phyloP scores from a whole-genome alignment of 2,113 vertebrate species.

The Brachyistius frenatus region DNA sequence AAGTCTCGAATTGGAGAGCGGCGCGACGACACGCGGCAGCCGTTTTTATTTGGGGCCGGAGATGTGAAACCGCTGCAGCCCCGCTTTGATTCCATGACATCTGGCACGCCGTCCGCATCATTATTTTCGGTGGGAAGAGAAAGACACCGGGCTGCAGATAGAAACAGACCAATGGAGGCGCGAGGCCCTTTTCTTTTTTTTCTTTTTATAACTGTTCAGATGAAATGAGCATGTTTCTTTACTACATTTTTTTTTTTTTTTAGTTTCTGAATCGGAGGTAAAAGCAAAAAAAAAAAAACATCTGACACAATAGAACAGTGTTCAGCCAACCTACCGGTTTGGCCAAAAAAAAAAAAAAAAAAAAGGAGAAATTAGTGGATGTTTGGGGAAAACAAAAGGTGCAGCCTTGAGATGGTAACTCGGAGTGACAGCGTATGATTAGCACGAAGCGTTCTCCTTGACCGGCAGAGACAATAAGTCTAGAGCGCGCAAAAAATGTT shows the following conservation, averaged over 20 bases:
- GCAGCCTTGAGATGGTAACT: conserved; percentile 78
- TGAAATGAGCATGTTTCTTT: no score
- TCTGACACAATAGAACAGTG: conserved; percentile 56
- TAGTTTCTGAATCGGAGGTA: conserved; percentile 25
- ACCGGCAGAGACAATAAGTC: conserved; percentile 69
- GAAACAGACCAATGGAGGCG: conserved; percentile 25
- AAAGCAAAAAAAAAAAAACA: conserved; percentile 8
- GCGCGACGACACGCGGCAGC: no score
- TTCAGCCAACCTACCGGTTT: conserved; percentile 53
- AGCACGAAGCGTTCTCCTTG: conserved; percentile 68
- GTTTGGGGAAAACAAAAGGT: conserved; percentile 77
- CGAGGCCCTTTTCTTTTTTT: conserved; percentile 26
- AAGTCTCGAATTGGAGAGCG: no score
- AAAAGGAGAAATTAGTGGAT: conserved; percentile 71
- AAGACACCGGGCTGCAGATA: conserved; percentile 47
- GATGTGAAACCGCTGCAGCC: conserved; percentile 7
- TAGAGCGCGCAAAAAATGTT: conserved; percentile 56
- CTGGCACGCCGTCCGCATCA: conserved; percentile 30
- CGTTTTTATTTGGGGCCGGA: background rate
- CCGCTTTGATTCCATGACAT: conserved; percentile 21
- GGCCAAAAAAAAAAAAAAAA: conserved; percentile 48
- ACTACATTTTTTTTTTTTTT: no score
- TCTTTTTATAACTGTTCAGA: no score
- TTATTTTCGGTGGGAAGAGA: conserved; percentile 37
- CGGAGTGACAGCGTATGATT: conserved; percentile 76